These are phyloP conservation scores for Dryoscopus gambensis DNA, from an alignment of 2,113 vertebrate genomes.

Conservation along the genomic window DNA sequence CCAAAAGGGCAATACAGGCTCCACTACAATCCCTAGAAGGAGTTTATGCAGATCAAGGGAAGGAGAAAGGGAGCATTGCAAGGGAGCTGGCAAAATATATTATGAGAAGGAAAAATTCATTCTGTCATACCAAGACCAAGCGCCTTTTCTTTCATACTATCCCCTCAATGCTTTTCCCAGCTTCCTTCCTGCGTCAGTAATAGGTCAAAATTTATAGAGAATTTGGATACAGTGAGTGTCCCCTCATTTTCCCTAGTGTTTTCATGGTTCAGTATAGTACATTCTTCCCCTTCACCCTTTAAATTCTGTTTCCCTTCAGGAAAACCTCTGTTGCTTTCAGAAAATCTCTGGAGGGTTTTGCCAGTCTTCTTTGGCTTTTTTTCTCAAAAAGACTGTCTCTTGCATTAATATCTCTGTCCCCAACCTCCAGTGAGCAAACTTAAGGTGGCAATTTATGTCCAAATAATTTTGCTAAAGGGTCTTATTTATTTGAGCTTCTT, in stretches of 20 bases:
- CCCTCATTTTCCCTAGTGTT: neutral
- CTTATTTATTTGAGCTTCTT: neutral
- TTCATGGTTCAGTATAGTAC: neutral
- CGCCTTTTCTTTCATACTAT: neutral
- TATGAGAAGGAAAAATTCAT: neutral
- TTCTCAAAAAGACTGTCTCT: neutral
- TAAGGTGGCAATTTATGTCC: neutral
- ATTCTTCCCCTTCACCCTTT: constrained; percentile 1
- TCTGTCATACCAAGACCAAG: neutral
- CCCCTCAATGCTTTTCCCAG: neutral
- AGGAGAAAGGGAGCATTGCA: neutral
- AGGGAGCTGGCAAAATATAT: neutral
- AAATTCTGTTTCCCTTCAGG: neutral
- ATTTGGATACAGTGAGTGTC: neutral
- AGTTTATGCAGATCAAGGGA: neutral
- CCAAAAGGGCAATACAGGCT: neutral
- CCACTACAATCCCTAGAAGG: neutral
- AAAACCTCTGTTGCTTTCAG: neutral
- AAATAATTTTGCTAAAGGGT: neutral
- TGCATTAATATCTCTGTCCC: neutral
- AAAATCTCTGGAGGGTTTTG: neutral
- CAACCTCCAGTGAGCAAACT: neutral
- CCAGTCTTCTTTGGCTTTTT: neutral
- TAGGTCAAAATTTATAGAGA: neutral
- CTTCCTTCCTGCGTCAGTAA: neutral